These are phyloP conservation scores for Drosophila persimilis DNA, from an alignment of 1,140 invertebrate species.

Conservation along the genomic window DNA sequence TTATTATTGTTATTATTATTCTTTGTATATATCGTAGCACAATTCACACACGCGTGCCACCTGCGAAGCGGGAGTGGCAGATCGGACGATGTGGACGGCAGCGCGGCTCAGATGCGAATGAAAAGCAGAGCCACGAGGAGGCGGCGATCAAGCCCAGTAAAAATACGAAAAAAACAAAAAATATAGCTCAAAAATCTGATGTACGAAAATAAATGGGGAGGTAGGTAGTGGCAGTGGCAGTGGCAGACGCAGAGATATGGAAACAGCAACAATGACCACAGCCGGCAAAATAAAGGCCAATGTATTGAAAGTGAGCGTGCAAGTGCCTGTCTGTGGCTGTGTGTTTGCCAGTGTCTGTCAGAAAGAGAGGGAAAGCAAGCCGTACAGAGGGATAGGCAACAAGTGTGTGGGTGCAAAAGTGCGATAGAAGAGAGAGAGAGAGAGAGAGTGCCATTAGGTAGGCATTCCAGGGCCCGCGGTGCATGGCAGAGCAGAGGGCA, in stretches of 20 bases:
- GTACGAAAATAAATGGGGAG: conserved; percentile 15
- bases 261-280: conserved; percentile 49
- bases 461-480: neutral
- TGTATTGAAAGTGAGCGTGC: conserved; percentile 65
- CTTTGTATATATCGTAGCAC: conserved; percentile 12
- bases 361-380: conserved; percentile 11
- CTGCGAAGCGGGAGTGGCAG: conserved; percentile 8
- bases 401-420: conserved; percentile 45
- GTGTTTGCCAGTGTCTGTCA: neutral
- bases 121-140: conserved; percentile 22
- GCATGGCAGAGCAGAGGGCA: neutral
- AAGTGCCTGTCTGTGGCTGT: conserved; percentile 3
- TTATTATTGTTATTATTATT: conserved; percentile 38
- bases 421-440: conserved; percentile 24
- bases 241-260: conserved; percentile 14
- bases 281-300: conserved; percentile 30
- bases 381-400: neutral
- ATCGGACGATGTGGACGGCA: conserved; percentile 45
- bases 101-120: conserved; percentile 68
- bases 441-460: neutral
- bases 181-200: conserved; percentile 59
- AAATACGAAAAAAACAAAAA: conserved; percentile 38
- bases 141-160: too few relatives aligned
- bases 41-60: conserved; percentile 22
- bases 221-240: neutral